phyloP scores from a whole-genome alignment of 2,797 vertebrate genomes.

The Thamnophis elegans region DNA sequence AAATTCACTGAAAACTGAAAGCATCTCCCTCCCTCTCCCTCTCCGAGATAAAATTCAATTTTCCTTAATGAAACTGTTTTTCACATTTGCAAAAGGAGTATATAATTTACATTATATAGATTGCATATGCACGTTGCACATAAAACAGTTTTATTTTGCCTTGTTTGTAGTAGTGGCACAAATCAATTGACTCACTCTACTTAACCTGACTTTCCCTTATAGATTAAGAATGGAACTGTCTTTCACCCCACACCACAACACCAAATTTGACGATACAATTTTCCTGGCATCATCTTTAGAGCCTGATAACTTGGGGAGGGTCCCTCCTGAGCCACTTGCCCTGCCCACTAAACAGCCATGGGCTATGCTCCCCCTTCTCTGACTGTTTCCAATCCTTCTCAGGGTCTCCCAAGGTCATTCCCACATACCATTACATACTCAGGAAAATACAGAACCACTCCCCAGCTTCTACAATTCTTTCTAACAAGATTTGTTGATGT shows the following conservation, averaged over 20 bases:
- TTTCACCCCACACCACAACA: background rate
- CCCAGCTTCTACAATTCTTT: background rate
- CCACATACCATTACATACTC: background rate
- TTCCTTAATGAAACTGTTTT: background rate
- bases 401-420: background rate
- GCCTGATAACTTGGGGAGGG: background rate
- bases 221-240: background rate
- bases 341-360: background rate
- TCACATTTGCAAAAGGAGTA: background rate
- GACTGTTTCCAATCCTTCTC: background rate
- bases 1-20: background rate
- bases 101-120: background rate
- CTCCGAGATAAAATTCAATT: background rate
- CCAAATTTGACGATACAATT: background rate
- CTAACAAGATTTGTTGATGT: background rate
- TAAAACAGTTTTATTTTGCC: background rate
- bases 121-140: background rate
- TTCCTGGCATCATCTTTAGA: background rate
- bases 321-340: background rate
- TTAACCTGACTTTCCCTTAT: background rate
- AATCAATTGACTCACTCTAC: background rate
- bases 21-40: background rate
- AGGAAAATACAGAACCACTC: background rate
- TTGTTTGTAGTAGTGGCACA: background rate
- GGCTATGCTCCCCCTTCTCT: background rate